Percentiles rank a stretch among this genome's conserved stretches.
Evolutionary conservation across 1,140 invertebrate species (phyloP).

Genomic region (Zaprionus inermis): DNA sequence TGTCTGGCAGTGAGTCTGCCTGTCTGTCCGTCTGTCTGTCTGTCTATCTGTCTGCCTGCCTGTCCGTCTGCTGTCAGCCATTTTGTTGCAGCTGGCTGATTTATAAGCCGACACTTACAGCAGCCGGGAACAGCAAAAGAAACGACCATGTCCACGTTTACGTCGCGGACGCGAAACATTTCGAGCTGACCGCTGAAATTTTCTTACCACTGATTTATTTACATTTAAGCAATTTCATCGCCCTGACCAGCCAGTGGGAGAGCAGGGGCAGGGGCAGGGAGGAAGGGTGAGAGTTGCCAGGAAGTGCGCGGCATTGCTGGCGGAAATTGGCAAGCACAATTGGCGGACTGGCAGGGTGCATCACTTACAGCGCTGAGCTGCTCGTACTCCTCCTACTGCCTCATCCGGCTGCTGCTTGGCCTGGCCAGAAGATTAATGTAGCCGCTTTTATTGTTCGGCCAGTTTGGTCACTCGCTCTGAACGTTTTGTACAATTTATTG

Average conservation of each 20-base stretch:
- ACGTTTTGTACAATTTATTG: constrained; percentile 73
- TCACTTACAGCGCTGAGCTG: constrained; percentile 1
- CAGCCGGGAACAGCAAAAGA: background rate
- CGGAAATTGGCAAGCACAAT: constrained; percentile 75
- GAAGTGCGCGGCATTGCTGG: constrained; percentile 75
- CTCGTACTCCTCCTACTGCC: background rate
- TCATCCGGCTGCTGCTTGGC: constrained; percentile 8
- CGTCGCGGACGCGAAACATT: constrained; percentile 29
- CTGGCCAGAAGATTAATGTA: constrained; percentile 70
- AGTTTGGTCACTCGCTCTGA: constrained; percentile 63
- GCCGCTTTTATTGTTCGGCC: constrained; percentile 79
- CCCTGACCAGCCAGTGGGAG: constrained; percentile 47
- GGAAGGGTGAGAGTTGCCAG: background rate
- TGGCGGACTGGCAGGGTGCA: constrained; percentile 44
- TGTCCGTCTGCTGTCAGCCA: constrained; percentile 65
- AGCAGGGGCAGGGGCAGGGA: background rate
- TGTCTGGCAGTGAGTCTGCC: constrained; percentile 5
- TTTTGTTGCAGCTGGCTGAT: constrained; percentile 64
- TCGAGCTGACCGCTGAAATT: constrained; percentile 70
- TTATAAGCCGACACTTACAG: constrained; percentile 79
- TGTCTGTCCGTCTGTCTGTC: background rate
- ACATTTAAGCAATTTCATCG: constrained; percentile 82
- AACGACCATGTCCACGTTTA: constrained; percentile 44
- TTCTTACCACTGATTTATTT: constrained; percentile 83
- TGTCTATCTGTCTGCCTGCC: background rate